A percentile compares a stretch with the other conserved stretches of the same genome.
Evolutionary conservation across 2,113 vertebrate genomes (phyloP).

Genomic region (Fregetta grallaria): DNA sequence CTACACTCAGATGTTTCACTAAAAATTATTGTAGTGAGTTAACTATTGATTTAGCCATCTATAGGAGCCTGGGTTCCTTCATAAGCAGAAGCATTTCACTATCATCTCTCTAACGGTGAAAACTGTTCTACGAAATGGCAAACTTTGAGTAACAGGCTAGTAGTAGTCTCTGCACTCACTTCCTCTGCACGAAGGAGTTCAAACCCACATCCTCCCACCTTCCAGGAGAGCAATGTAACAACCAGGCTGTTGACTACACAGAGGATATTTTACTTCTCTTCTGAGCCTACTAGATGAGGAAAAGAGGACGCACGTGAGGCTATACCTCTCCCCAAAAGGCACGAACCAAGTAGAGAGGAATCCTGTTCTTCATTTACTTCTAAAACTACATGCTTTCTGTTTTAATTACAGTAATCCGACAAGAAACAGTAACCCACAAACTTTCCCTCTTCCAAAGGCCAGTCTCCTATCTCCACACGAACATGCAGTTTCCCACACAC

Average conservation of each 20-base stretch:
- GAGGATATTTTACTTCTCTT: neutral
- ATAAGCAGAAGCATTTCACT: neutral
- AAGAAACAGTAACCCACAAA: neutral
- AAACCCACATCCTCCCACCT: neutral
- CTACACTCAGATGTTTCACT: neutral
- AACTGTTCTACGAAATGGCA: neutral
- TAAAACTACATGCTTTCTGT: neutral
- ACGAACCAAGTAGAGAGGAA: neutral
- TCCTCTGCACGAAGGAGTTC: neutral
- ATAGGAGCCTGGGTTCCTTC: neutral
- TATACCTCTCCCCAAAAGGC: neutral
- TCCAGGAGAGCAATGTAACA: neutral
- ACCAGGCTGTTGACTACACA: neutral
- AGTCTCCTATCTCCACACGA: neutral
- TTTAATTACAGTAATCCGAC: neutral
- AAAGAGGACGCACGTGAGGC: rapidly evolving
- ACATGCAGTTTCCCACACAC: neutral
- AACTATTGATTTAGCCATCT: neutral
- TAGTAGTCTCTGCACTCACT: neutral
- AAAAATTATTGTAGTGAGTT: neutral
- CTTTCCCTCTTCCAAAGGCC: neutral
- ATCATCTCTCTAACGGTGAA: neutral
- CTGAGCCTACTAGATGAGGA: neutral
- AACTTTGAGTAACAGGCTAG: neutral
- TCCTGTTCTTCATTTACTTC: neutral